phyloP scores from a whole-genome alignment of 2,797 vertebrate species.

The Alosa sapidissima region DNA sequence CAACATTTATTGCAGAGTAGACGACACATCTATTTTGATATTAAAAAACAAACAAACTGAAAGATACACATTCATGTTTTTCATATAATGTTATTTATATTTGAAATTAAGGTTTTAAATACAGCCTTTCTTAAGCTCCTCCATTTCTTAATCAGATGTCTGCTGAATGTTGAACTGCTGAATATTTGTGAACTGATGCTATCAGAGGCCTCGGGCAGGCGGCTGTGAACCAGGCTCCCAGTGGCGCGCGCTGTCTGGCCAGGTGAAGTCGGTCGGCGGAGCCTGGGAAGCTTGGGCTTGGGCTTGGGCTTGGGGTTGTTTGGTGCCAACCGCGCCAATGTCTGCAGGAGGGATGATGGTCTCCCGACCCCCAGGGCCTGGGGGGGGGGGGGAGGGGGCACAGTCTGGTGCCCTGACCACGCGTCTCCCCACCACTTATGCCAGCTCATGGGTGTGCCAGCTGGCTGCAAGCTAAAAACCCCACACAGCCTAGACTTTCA shows the following conservation, averaged over 20 bases:
- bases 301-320: neutral
- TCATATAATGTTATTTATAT: neutral
- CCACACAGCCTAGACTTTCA: constrained; percentile 52
- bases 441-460: constrained; percentile 37
- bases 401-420: constrained; percentile 45
- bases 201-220: neutral
- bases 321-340: neutral
- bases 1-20: neutral
- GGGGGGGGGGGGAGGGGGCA: too few relatives aligned
- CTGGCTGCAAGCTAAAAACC: constrained; percentile 43
- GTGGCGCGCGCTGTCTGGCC: constrained; percentile 42
- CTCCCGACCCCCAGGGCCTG: neutral
- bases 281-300: neutral
- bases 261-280: constrained; percentile 30
- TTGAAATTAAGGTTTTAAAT: neutral
- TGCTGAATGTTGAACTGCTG: neutral
- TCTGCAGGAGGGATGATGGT: neutral
- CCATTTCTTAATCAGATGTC: neutral
- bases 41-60: neutral
- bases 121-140: neutral
- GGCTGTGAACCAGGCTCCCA: neutral
- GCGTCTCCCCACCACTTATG: constrained; percentile 31
- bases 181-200: neutral
- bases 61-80: neutral
- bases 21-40: neutral